A percentile compares a stretch with the other conserved stretches of the same genome.
phyloP scores from a whole-genome alignment of 2,888 invertebrate species.

The Melieria picta region DNA sequence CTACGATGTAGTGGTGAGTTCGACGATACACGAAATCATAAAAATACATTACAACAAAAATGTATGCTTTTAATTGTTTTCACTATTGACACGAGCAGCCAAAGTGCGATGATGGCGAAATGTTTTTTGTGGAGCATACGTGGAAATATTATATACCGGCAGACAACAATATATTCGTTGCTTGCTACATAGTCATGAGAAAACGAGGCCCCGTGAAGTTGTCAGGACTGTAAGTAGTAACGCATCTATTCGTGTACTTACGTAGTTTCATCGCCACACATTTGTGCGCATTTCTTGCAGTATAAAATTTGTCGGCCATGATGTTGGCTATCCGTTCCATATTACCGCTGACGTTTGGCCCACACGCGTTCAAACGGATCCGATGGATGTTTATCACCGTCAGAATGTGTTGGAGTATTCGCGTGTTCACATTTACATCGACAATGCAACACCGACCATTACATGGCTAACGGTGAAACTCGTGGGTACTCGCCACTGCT shows the following conservation, averaged over 20 bases:
- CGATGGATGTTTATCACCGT: slow-evolving; percentile 40
- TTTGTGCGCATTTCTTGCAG: slow-evolving; percentile 37
- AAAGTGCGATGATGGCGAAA: slow-evolving; percentile 41
- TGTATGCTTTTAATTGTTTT: not conserved
- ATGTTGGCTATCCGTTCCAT: slow-evolving; percentile 49
- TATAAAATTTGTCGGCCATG: slow-evolving; percentile 54
- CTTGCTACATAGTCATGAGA: too few relatives aligned
- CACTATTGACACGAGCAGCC: slow-evolving; percentile 42
- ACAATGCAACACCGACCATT: slow-evolving; percentile 54
- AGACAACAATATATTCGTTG: slow-evolving; percentile 24
- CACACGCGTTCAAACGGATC: slow-evolving; percentile 48
- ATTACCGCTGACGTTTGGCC: slow-evolving; percentile 53
- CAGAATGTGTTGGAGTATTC: slow-evolving; percentile 48
- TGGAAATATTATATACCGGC: slow-evolving; percentile 55
- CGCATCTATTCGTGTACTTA: slow-evolving; percentile 1
- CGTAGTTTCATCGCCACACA: not conserved
- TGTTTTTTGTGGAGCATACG: slow-evolving; percentile 50
- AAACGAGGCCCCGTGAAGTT: slow-evolving; percentile 45
- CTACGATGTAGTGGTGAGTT: slow-evolving; percentile 55
- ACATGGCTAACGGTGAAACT: slow-evolving; percentile 53
- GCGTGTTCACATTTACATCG: slow-evolving; percentile 51
- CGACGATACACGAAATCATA: not conserved
- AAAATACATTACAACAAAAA: not conserved
- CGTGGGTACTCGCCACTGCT: slow-evolving; percentile 45
- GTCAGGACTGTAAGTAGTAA: slow-evolving; percentile 50